Conservation (phyloP, 1,140 invertebrate genomes). For the Eupristina koningsbergeri region DNA sequence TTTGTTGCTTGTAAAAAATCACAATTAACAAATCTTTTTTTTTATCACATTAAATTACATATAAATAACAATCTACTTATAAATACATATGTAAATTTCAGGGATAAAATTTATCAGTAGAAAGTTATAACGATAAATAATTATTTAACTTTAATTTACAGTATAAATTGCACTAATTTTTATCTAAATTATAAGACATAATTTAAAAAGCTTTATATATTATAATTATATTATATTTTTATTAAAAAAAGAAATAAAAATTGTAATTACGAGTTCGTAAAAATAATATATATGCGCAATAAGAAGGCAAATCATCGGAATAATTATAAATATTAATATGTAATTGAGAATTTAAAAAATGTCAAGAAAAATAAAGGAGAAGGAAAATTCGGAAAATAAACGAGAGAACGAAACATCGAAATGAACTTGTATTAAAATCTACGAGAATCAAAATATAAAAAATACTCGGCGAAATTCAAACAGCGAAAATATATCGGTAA, state of each 20-base stretch:
- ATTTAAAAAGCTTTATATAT: too few species aligned
- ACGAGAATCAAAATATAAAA: background rate
- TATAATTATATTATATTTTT: background rate
- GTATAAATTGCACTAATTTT: background rate
- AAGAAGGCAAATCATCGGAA: too few species aligned
- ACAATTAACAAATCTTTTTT: too few species aligned
- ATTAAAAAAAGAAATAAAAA: background rate
- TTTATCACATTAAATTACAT: too few species aligned
- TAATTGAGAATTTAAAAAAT: background rate
- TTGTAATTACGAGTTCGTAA: background rate
- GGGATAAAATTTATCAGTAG: too few species aligned
- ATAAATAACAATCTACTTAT: too few species aligned
- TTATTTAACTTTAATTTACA: background rate
- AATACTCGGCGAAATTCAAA: background rate
- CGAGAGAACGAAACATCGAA: background rate
- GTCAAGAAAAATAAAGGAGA: background rate
- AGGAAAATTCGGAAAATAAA: background rate
- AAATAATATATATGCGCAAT: too few species aligned
- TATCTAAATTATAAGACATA: too few species aligned
- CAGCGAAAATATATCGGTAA: background rate
- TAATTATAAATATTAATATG: background rate
- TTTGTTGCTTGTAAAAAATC: background rate
- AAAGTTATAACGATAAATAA: too few species aligned
- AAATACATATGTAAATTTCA: too few species aligned
- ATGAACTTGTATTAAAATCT: background rate